Evolutionary conservation across 2,888 invertebrate species (phyloP).

Genomic region (Neoscelio sp.): DNA sequence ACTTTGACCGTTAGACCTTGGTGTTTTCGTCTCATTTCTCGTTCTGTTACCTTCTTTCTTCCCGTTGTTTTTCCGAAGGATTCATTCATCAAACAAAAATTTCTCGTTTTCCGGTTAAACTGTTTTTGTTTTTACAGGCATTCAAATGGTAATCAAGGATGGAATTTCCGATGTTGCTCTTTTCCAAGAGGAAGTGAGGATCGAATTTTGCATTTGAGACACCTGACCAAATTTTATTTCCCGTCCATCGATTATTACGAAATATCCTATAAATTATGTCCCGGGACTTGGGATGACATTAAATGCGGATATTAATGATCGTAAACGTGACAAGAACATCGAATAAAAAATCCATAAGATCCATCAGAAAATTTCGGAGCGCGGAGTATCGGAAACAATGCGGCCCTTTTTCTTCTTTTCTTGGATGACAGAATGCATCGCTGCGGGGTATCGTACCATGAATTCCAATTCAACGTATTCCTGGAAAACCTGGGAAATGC

Average conservation of each 20-base stretch:
- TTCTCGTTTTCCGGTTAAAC: constrained; percentile 42
- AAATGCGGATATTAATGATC: background rate
- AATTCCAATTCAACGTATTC: constrained; percentile 59
- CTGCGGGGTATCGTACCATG: constrained; percentile 49
- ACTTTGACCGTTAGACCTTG: too few relatives aligned
- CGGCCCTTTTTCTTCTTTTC: constrained; percentile 15
- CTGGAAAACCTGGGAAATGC: constrained; percentile 52
- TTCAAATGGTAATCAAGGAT: constrained; percentile 40
- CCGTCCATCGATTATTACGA: constrained; percentile 32
- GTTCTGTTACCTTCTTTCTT: background rate
- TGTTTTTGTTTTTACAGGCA: background rate
- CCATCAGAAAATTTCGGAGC: constrained; percentile 8
- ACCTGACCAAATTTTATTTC: constrained; percentile 39
- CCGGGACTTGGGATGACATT: too few relatives aligned
- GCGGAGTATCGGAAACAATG: constrained; percentile 55
- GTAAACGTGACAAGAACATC: background rate
- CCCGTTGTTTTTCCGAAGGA: background rate
- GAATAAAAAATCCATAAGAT: constrained; percentile 2
- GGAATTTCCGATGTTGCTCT: background rate
- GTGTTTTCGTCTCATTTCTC: background rate
- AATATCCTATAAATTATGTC: constrained; percentile 28
- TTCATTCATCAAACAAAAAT: constrained; percentile 22
- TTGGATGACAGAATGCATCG: constrained; percentile 53
- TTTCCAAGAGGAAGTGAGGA: background rate
- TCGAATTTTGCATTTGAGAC: constrained; percentile 15